Evolutionary conservation across 2,888 invertebrate genomes (phyloP).

Genomic region (Agelastica alni): DNA sequence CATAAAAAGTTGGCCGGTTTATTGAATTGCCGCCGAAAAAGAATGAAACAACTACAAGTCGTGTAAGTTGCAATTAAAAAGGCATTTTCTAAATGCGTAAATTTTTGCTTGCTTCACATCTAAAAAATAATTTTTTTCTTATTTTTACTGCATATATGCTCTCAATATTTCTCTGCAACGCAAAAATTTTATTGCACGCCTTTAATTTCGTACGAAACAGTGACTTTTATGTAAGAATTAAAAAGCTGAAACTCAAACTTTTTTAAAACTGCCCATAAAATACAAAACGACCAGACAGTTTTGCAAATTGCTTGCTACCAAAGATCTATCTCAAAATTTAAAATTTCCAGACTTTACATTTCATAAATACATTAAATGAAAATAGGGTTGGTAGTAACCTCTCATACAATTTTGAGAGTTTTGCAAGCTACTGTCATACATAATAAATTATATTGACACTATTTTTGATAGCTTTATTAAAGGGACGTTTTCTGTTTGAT

Average conservation of each 20-base stretch:
- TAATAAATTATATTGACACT: slow-evolving; percentile 9
- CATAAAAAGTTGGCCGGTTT: slow-evolving; percentile 19
- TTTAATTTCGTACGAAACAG: too few relatives aligned
- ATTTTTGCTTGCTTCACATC: too few relatives aligned
- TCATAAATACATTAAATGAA: slow-evolving; percentile 29
- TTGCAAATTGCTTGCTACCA: neutral
- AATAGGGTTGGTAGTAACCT: slow-evolving; percentile 14
- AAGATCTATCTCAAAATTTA: slow-evolving; percentile 12
- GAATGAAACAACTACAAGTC: slow-evolving; percentile 1
- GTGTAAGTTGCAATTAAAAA: slow-evolving; percentile 1
- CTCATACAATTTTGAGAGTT: slow-evolving; percentile 8
- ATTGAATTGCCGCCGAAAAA: slow-evolving; percentile 16
- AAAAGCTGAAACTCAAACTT: too few relatives aligned
- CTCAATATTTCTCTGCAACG: too few relatives aligned
- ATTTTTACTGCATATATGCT: too few relatives aligned
- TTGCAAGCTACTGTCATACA: neutral
- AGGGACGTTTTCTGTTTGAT: neutral
- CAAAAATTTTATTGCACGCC: too few relatives aligned
- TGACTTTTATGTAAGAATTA: too few relatives aligned
- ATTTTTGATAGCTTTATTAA: neutral
- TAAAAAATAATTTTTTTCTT: too few relatives aligned
- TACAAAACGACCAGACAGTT: neutral
- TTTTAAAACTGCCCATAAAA: neutral
- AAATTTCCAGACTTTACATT: slow-evolving; percentile 26
- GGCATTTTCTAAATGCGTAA: too few relatives aligned